Percentiles rank a stretch among this genome's conserved stretches.
These are phyloP conservation scores for Zaprionus africanus DNA, from an alignment of 1,140 invertebrate genomes.

Conservation along the genomic window DNA sequence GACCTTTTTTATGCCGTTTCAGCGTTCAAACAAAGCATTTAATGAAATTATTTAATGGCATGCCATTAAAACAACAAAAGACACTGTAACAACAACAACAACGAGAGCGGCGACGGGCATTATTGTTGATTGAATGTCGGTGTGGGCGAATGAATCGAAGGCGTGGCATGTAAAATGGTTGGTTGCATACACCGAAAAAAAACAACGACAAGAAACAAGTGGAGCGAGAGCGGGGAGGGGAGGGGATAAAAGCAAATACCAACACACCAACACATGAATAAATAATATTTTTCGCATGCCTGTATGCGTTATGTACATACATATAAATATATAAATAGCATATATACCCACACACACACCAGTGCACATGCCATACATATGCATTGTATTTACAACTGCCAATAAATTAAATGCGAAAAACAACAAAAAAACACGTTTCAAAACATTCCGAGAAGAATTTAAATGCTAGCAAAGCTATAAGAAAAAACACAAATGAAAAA, in stretches of 20 bases:
- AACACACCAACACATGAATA: slow-evolving; percentile 52
- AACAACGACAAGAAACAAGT: slow-evolving; percentile 10
- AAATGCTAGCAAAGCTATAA: slow-evolving; percentile 45
- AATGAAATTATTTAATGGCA: slow-evolving; percentile 80
- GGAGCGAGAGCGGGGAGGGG: background rate
- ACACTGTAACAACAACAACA: slow-evolving; percentile 39
- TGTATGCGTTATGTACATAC: slow-evolving; percentile 59
- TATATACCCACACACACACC: slow-evolving; percentile 40
- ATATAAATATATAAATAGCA: slow-evolving; percentile 53
- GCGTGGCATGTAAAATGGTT: slow-evolving; percentile 22
- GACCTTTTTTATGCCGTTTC: slow-evolving; percentile 60
- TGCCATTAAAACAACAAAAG: slow-evolving; percentile 79
- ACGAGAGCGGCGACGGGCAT: slow-evolving; percentile 19
- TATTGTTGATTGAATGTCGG: slow-evolving; percentile 55
- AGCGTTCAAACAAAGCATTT: slow-evolving; percentile 66
- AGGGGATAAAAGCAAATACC: slow-evolving; percentile 8
- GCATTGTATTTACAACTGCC: slow-evolving; percentile 66
- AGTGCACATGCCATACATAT: slow-evolving; percentile 32
- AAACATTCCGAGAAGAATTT: slow-evolving; percentile 51
- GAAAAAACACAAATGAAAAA: slow-evolving; percentile 14
- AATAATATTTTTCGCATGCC: slow-evolving; percentile 65
- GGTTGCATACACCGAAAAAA: slow-evolving; percentile 25
- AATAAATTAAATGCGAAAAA: slow-evolving; percentile 48
- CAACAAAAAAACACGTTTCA: slow-evolving; percentile 44
- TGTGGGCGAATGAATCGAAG: slow-evolving; percentile 9